Evolutionary conservation across 2,888 invertebrate species (phyloP).

Genomic region (Malthinus seriepunctatus): DNA sequence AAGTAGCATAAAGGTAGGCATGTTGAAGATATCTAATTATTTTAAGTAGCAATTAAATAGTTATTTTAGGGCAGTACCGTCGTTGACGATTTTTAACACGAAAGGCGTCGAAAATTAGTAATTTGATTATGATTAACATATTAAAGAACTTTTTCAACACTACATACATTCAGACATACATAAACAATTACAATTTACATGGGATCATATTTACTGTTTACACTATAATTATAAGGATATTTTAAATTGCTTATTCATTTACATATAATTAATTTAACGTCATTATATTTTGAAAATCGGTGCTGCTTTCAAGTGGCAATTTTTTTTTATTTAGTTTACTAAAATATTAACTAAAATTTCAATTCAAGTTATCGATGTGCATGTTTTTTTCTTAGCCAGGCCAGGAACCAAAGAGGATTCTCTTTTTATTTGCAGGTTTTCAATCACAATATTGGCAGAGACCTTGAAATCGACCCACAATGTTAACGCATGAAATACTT

Average conservation of each 20-base stretch:
- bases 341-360: conserved; percentile 27
- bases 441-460: conserved; percentile 36
- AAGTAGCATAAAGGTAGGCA: too few species aligned
- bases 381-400: conserved; percentile 32
- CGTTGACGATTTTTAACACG: too few species aligned
- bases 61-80: too few species aligned
- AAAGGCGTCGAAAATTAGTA: not conserved
- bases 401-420: conserved; percentile 31
- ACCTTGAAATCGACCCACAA: conserved; percentile 48
- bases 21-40: too few species aligned
- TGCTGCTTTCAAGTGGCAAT: conserved; percentile 29
- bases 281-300: conserved; percentile 38
- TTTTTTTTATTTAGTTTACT: conserved; percentile 29
- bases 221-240: conserved; percentile 29
- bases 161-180: conserved; percentile 27
- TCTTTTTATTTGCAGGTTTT: conserved; percentile 46
- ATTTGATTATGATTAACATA: conserved; percentile 9
- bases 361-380: conserved; percentile 25
- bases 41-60: too few species aligned
- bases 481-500: conserved; percentile 47
- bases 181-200: conserved; percentile 39
- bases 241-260: conserved; percentile 29
- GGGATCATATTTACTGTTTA: conserved; percentile 26
- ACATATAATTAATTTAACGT: conserved; percentile 23
- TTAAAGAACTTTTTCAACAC: conserved; percentile 27